Evolutionary conservation across 2,888 invertebrate genomes (phyloP).

Genomic region (Petrolisthes cinctipes): DNA sequence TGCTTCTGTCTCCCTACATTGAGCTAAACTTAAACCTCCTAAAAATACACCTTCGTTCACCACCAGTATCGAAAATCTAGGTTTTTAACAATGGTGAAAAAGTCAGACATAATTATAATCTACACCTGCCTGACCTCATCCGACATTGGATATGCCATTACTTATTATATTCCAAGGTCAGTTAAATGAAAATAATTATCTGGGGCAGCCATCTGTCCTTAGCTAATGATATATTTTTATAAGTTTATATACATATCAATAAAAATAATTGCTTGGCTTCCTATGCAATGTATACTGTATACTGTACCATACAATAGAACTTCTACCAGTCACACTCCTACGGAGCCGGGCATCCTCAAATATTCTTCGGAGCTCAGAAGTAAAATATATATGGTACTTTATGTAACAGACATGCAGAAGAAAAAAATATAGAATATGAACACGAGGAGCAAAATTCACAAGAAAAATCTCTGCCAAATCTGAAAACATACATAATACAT

Average conservation of each 20-base stretch:
- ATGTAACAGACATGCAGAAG: background rate
- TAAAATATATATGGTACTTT: background rate
- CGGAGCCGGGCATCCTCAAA: background rate
- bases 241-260: background rate
- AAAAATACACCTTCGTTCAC: background rate
- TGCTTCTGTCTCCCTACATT: slow-evolving; percentile 14
- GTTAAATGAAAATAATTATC: background rate
- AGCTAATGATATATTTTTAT: too few species aligned
- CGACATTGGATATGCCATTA: too few species aligned
- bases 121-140: too few species aligned
- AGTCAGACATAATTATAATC: background rate
- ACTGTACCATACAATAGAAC: background rate
- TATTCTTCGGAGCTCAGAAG: background rate
- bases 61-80: background rate
- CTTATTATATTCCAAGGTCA: too few species aligned
- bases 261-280: background rate
- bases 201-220: background rate
- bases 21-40: background rate
- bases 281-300: background rate
- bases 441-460: background rate
- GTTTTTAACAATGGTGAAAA: background rate
- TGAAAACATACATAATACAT: background rate
- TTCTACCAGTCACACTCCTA: background rate
- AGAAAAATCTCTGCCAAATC: background rate
- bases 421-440: background rate